Percentiles rank a stretch among this genome's conserved stretches.
phyloP scores from a whole-genome alignment of 2,797 vertebrate genomes.

The Hoplostethus mediterraneus region DNA sequence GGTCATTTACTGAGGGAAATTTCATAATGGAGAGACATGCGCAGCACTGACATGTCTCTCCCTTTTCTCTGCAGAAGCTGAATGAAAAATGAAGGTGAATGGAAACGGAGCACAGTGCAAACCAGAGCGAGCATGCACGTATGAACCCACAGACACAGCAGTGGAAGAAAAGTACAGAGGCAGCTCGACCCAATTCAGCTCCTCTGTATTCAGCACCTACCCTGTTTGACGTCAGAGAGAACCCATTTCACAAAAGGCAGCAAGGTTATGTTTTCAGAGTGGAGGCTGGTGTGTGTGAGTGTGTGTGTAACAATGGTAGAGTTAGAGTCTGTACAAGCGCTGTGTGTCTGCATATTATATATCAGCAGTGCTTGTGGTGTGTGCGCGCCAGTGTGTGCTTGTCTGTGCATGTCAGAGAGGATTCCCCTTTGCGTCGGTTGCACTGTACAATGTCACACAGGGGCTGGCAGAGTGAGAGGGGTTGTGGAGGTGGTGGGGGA shows the following conservation, averaged over 20 bases:
- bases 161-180: slow-evolving; percentile 53
- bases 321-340: slow-evolving; percentile 62
- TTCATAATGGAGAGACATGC: slow-evolving; percentile 47
- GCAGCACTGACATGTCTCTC: slow-evolving; percentile 36
- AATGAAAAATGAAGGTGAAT: slow-evolving; percentile 78
- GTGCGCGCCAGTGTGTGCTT: slow-evolving; percentile 57
- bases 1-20: slow-evolving; percentile 51
- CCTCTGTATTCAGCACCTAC: slow-evolving; percentile 69
- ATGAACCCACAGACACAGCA: slow-evolving; percentile 69
- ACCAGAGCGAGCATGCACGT: slow-evolving; percentile 54
- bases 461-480: slow-evolving; percentile 31
- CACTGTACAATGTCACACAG: slow-evolving; percentile 55
- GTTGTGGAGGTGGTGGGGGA: slow-evolving; percentile 25
- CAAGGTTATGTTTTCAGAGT: slow-evolving; percentile 64
- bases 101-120: slow-evolving; percentile 51
- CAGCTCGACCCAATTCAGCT: slow-evolving; percentile 74
- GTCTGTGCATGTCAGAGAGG: slow-evolving; percentile 72
- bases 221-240: slow-evolving; percentile 78
- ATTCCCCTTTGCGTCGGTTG: slow-evolving; percentile 77
- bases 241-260: slow-evolving; percentile 69
- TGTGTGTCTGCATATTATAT: slow-evolving; percentile 68
- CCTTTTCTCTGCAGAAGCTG: slow-evolving; percentile 67
- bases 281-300: slow-evolving; percentile 44
- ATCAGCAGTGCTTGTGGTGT: slow-evolving; percentile 59
- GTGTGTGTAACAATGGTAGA: background rate